These are phyloP conservation scores for Phaethon lepturus DNA, from an alignment of 2,113 vertebrate genomes.

Conservation along the genomic window DNA sequence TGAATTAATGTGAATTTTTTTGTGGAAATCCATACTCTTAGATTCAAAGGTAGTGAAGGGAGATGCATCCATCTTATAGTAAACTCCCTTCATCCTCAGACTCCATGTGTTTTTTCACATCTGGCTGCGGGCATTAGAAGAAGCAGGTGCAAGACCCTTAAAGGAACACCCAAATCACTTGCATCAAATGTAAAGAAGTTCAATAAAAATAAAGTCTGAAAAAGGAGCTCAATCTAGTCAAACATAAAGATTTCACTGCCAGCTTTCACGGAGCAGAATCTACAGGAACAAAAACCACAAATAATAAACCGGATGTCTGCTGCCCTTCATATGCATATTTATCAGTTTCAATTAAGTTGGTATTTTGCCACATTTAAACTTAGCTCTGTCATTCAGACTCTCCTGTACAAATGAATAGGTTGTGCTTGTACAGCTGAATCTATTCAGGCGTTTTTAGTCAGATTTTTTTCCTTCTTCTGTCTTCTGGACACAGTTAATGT, in stretches of 20 bases:
- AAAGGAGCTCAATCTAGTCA: background rate
- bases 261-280: conserved; percentile 11
- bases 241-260: background rate
- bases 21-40: background rate
- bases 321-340: conserved; percentile 19
- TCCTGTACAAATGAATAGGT: conserved; percentile 15
- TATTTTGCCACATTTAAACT: conserved; percentile 23
- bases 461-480: background rate
- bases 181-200: background rate
- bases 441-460: background rate
- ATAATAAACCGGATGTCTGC: background rate
- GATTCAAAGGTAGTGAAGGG: background rate
- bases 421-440: conserved; percentile 44
- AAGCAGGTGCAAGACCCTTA: background rate
- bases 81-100: background rate
- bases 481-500: background rate
- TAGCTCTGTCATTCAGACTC: conserved; percentile 25
- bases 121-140: background rate
- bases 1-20: background rate
- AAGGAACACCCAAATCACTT: background rate
- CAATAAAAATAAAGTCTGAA: background rate
- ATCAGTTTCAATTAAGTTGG: conserved; percentile 12
- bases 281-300: background rate
- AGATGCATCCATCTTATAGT: background rate
- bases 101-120: background rate